phyloP scores from a whole-genome alignment of 2,113 vertebrate species.

The Ptyas mucosa region DNA sequence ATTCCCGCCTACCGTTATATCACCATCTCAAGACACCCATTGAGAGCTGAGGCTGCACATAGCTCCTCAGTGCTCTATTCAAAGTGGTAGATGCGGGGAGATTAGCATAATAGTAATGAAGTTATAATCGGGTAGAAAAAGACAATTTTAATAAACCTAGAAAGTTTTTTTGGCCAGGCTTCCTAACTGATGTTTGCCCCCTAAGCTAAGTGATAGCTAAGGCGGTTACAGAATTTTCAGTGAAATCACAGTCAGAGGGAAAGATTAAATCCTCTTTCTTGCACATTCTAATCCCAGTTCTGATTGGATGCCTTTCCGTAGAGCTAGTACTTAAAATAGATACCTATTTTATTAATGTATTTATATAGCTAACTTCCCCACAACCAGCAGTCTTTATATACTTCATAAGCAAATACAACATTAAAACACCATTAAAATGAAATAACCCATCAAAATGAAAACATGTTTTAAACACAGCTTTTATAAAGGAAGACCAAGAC shows the following conservation, averaged over 20 bases:
- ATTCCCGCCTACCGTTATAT: neutral
- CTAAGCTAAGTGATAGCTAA: neutral
- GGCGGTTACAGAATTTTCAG: neutral
- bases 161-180: neutral
- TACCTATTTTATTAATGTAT: neutral
- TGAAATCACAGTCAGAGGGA: neutral
- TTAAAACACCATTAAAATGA: neutral
- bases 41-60: neutral
- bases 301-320: neutral
- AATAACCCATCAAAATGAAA: neutral
- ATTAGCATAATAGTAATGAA: neutral
- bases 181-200: neutral
- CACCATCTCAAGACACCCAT: neutral
- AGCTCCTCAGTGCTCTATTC: neutral
- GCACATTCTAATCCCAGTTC: neutral
- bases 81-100: neutral
- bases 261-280: neutral
- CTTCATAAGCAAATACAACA: neutral
- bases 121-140: neutral
- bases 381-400: neutral
- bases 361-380: neutral
- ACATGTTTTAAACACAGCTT: neutral
- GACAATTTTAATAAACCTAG: neutral
- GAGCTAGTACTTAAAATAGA: neutral
- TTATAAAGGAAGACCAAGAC: neutral